phyloP scores from a whole-genome alignment of 2,888 invertebrate genomes.

The Lagria hirta region DNA sequence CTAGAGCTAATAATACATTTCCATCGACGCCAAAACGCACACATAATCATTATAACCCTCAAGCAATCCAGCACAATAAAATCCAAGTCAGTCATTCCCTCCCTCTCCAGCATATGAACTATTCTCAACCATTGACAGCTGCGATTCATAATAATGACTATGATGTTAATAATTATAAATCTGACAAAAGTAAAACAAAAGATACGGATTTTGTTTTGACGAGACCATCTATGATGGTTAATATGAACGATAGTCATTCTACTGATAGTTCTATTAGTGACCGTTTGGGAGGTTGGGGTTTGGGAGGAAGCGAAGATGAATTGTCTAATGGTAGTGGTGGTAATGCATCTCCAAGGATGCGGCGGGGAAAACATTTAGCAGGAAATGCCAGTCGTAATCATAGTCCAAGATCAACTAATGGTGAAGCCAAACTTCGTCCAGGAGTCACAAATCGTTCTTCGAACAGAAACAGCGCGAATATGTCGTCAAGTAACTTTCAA shows the following conservation, averaged over 20 bases:
- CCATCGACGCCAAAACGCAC: constrained; percentile 51
- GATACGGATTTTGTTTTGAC: constrained; percentile 56
- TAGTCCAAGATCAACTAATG: constrained; percentile 62
- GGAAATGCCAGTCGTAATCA: constrained; percentile 59
- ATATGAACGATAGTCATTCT: constrained; percentile 56
- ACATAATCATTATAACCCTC: constrained; percentile 49
- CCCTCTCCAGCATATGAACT: constrained; percentile 52
- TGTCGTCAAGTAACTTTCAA: constrained; percentile 66
- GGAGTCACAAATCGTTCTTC: constrained; percentile 55
- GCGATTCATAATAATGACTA: constrained; percentile 45
- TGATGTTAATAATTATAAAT: constrained; percentile 48
- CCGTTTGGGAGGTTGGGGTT: constrained; percentile 42
- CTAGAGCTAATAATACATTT: constrained; percentile 46
- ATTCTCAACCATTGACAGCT: constrained; percentile 51
- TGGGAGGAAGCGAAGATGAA: constrained; percentile 62
- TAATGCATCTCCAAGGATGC: constrained; percentile 58
- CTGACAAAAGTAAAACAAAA: constrained; percentile 51
- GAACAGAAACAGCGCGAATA: constrained; percentile 63
- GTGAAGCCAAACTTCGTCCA: constrained; percentile 60
- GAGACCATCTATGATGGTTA: constrained; percentile 44
- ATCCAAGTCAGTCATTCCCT: constrained; percentile 54
- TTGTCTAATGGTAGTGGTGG: constrained; percentile 59
- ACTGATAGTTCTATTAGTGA: constrained; percentile 60
- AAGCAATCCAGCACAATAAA: constrained; percentile 51
- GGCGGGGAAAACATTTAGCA: constrained; percentile 55